Percentiles rank a stretch among this genome's conserved stretches.
These are phyloP conservation scores for Lymantria monacha DNA, from an alignment of 2,888 invertebrate species.

Conservation along the genomic window DNA sequence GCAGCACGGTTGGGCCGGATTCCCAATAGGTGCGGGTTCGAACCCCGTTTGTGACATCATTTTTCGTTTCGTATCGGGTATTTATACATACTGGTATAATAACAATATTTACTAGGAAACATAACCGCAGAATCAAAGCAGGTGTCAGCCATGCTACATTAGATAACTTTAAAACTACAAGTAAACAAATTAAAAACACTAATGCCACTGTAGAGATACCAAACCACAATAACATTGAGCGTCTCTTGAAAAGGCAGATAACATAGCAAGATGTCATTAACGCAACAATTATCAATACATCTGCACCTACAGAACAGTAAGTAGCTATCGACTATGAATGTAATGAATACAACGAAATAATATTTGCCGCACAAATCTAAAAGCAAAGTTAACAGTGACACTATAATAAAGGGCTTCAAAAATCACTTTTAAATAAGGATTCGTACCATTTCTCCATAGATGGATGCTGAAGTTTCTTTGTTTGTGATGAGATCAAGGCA, in stretches of 20 bases:
- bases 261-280: neutral
- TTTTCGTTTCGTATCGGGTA: too few species aligned
- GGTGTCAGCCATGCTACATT: neutral
- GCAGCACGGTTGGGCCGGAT: too few species aligned
- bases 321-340: neutral
- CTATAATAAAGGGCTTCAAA: conserved; percentile 35
- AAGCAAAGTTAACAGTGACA: neutral
- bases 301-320: neutral
- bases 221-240: neutral
- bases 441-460: conserved; percentile 14
- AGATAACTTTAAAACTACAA: neutral
- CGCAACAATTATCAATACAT: neutral
- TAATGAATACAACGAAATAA: neutral
- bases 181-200: neutral
- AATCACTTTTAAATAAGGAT: conserved; percentile 34
- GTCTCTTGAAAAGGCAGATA: neutral
- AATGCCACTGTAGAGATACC: neutral
- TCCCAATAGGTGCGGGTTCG: too few species aligned
- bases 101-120: neutral
- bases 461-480: conserved; percentile 8
- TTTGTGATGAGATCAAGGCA: conserved; percentile 30
- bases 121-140: neutral
- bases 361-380: conserved; percentile 4
- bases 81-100: neutral
- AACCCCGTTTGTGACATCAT: too few species aligned